Evolutionary conservation across 2,888 invertebrate species (phyloP), one percentile per base, ranked within the genome.

Genomic region (Caenorhabditis zanzibari): DNA sequence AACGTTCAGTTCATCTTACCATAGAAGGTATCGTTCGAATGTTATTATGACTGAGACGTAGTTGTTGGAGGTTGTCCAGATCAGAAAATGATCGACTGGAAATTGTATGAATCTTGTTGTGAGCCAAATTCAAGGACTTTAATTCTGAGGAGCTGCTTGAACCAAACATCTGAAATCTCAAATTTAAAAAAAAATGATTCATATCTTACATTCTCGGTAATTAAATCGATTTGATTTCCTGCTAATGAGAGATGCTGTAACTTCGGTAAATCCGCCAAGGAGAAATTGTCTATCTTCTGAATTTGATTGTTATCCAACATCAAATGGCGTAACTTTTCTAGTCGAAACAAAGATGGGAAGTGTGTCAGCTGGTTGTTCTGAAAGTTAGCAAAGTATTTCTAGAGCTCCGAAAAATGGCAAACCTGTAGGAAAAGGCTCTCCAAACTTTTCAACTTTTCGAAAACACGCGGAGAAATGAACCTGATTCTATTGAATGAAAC

Each of bases 231-330:
- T 10, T 85, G 79, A 77, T 93, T 93, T 35, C 90, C 88, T 12
- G 89, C 89, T 14, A 93, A 69, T 4, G 90, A 90, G 32, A 93
- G 84, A 77, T 92, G 90, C 56, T 90, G 88, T 19, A 93, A 82
- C 35, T 89, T 88, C 0, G 95, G 95, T 81, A 96, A 94, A 90
- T 96, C 75, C 3, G 69, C 80, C 22, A 86, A 61, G 0, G 83
- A 68, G 19, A 82, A 82, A 22, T 85, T 95, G 92, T 96, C 95
- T 88, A 97, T 95, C 91, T 95, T 95, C 89, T 95, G 95, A 85
- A 97, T 94, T 91, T 96, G 95, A 93, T 97, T 97, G 93, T 97
- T 96, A 92, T 96, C 96, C 87, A 97, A 94, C 93, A 96, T 96
- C 86, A 97, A 95, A 93, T 97, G 96, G 91, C 95, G 95, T 88